Conservation (phyloP, 2,113 vertebrate genomes). For the Brienomyrus brachyistius region DNA sequence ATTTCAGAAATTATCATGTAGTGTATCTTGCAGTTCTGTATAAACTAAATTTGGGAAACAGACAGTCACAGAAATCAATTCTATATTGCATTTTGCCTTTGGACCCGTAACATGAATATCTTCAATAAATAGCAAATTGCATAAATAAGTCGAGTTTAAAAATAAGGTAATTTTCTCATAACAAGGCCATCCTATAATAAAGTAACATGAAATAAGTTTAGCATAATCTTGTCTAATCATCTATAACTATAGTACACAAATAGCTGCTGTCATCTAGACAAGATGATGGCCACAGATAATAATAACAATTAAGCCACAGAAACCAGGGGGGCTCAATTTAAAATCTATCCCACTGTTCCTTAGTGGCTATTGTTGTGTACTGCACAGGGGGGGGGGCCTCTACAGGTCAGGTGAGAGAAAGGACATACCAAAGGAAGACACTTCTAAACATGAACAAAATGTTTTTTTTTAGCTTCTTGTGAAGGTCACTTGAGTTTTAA, state of each 20-base stretch:
- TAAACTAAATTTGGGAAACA: neutral
- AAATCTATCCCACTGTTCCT: neutral
- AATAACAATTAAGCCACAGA: neutral
- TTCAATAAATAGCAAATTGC: neutral
- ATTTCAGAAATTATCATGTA: neutral
- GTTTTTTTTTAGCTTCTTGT: neutral
- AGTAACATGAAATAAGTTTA: neutral
- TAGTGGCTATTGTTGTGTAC: neutral
- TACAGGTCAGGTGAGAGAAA: neutral
- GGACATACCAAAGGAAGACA: neutral
- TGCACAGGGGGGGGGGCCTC: neutral
- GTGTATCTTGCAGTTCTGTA: neutral
- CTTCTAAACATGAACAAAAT: neutral
- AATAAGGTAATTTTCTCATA: neutral
- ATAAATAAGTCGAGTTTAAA: neutral
- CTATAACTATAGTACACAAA: neutral
- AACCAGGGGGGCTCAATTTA: neutral
- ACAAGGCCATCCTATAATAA: neutral
- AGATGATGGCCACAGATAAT: neutral
- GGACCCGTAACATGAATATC: neutral
- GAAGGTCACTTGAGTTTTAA: neutral
- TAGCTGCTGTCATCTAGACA: neutral
- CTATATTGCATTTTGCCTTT: conserved; percentile 3
- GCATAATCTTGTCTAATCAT: neutral
- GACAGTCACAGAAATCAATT: neutral